A percentile compares a stretch with the other conserved stretches of the same genome.
Evolutionary conservation across 2,113 vertebrate species (phyloP).

Genomic region (Emydura subglobosa): DNA sequence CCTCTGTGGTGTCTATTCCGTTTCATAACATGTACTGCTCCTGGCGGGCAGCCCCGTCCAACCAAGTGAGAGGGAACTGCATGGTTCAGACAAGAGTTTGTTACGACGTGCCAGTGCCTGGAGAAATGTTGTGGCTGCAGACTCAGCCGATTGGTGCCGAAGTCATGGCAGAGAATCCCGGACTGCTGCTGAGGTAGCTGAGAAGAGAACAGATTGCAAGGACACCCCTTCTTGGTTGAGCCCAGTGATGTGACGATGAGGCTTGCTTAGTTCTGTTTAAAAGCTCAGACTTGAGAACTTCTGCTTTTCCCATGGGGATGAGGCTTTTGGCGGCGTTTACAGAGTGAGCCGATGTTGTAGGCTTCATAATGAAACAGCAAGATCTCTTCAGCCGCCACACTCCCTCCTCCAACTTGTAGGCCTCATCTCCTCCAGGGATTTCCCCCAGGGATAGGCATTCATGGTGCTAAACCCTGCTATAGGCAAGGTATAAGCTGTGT

Average conservation of each 20-base stretch:
- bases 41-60: not conserved
- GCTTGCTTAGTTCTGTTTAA: not conserved
- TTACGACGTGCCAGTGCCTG: not conserved
- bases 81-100: not conserved
- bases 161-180: not conserved
- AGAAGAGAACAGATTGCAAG: not conserved
- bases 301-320: accelerated
- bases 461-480: not conserved
- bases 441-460: not conserved
- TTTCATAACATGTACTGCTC: not conserved
- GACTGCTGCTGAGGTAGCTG: not conserved
- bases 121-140: accelerated
- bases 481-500: not conserved
- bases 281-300: accelerated
- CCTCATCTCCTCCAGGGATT: not conserved
- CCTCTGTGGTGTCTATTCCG: not conserved
- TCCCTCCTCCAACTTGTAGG: not conserved
- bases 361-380: not conserved
- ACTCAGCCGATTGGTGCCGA: not conserved
- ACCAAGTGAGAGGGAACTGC: not conserved
- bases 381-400: not conserved
- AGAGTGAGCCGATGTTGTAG: not conserved
- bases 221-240: accelerated
- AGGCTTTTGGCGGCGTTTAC: not conserved
- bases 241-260: accelerated